A percentile compares a stretch with the other conserved stretches of the same genome.
These are phyloP conservation scores for Dynastes tityus DNA, from an alignment of 2,888 invertebrate species.

Conservation along the genomic window DNA sequence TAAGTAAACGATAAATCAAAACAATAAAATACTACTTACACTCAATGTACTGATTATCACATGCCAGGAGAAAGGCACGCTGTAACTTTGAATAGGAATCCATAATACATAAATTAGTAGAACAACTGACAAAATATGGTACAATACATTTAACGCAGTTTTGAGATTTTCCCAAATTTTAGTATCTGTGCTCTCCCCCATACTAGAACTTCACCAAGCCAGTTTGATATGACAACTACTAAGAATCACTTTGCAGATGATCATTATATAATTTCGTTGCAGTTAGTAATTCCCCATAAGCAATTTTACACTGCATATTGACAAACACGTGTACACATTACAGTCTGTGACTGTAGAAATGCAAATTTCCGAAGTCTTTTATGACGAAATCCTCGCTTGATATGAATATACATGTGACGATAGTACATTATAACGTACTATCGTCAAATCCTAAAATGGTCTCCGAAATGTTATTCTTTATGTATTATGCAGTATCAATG, in stretches of 20 bases:
- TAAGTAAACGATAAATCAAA: no score
- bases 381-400: no score
- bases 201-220: background rate
- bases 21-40: slow-evolving; percentile 15
- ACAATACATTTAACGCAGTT: slow-evolving; percentile 20
- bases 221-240: background rate
- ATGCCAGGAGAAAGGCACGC: slow-evolving; percentile 32
- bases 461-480: no score
- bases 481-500: no score
- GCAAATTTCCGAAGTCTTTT: no score
- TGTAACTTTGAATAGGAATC: slow-evolving; percentile 26
- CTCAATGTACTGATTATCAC: slow-evolving; percentile 34
- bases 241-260: background rate
- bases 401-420: no score
- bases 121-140: background rate
- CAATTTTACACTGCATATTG: no score
- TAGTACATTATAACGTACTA: no score
- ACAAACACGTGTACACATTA: no score
- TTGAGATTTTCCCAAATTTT: background rate
- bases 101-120: slow-evolving; percentile 9
- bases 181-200: background rate
- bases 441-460: no score
- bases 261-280: background rate
- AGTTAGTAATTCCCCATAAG: slow-evolving; percentile 1
- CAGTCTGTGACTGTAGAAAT: no score